phyloP scores from a whole-genome alignment of 2,888 invertebrate genomes.

The Proisotoma minuta region DNA sequence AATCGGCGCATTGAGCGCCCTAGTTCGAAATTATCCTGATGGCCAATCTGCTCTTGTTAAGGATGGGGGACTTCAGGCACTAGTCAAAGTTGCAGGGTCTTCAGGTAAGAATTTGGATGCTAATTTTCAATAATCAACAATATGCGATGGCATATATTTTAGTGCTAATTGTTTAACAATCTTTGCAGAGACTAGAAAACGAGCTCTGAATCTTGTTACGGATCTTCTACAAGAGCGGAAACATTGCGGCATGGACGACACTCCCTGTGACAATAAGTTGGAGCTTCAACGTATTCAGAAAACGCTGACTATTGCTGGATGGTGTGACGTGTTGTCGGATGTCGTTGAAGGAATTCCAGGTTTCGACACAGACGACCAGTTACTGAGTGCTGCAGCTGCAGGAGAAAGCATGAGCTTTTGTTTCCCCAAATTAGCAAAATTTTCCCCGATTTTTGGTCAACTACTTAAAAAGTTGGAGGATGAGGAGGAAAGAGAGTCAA shows the following conservation, averaged over 20 bases:
- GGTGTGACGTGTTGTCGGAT: conserved; percentile 41
- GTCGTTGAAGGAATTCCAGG: conserved; percentile 31
- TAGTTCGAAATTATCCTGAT: conserved; percentile 40
- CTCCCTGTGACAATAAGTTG: conserved; percentile 39
- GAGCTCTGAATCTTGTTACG: conserved; percentile 35
- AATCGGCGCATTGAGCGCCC: conserved; percentile 38
- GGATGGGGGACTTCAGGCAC: conserved; percentile 39
- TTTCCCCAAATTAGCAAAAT: conserved; percentile 4
- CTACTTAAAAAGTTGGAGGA: conserved; percentile 30
- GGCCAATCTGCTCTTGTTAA: conserved; percentile 40
- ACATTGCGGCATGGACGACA: conserved; percentile 33
- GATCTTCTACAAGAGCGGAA: conserved; percentile 38
- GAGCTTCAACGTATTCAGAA: conserved; percentile 26
- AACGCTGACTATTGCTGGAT: conserved; percentile 33
- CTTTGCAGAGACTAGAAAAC: conserved; percentile 33
- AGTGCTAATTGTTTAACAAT: not conserved
- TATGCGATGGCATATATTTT: not conserved
- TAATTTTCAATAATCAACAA: not conserved
- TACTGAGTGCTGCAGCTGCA: conserved; percentile 35
- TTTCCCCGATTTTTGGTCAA: conserved; percentile 19
- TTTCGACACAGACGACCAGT: conserved; percentile 42
- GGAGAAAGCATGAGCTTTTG: conserved; percentile 33
- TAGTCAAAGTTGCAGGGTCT: conserved; percentile 38
- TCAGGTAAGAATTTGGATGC: no score
- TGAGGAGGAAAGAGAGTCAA: conserved; percentile 38